phyloP scores from a whole-genome alignment of 1,140 invertebrate species.

The Cotesia typhae region DNA sequence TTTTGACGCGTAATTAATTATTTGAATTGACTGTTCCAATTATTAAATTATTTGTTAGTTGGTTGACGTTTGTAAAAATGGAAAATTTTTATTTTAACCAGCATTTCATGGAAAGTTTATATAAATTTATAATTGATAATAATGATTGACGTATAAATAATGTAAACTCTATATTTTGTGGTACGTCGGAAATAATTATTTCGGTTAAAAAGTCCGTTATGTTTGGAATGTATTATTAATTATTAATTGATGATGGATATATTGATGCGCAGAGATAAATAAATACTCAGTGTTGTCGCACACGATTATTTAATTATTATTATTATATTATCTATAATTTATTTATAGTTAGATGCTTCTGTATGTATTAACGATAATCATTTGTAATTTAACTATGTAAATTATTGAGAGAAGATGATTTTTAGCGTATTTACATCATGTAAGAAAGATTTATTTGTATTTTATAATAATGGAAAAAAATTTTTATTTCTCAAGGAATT shows the following conservation, averaged over 20 bases:
- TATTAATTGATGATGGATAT: too few species aligned
- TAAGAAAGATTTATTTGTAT: constrained; percentile 27
- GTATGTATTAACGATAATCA: not conserved
- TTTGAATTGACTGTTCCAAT: not conserved
- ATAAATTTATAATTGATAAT: not conserved
- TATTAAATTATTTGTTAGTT: too few species aligned
- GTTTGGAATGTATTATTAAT: too few species aligned
- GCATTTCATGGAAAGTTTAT: not conserved
- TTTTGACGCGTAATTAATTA: not conserved
- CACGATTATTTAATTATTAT: not conserved
- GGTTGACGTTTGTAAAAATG: too few species aligned
- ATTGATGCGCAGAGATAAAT: too few species aligned
- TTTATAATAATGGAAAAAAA: constrained; percentile 27
- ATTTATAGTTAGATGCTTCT: not conserved
- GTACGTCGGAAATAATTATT: too few species aligned
- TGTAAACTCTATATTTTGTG: too few species aligned
- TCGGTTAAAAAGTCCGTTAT: too few species aligned
- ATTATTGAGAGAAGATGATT: constrained; percentile 5
- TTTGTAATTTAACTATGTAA: not conserved
- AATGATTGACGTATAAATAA: too few species aligned
- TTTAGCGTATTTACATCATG: constrained; percentile 27
- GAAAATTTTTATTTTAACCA: too few species aligned
- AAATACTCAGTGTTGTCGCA: constrained; percentile 2
- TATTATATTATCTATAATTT: not conserved
- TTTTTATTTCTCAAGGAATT: constrained; percentile 34